These are phyloP conservation scores for Schizopygopsis malacanthus DNA, from an alignment of 2,797 vertebrate genomes.

Conservation along the genomic window DNA sequence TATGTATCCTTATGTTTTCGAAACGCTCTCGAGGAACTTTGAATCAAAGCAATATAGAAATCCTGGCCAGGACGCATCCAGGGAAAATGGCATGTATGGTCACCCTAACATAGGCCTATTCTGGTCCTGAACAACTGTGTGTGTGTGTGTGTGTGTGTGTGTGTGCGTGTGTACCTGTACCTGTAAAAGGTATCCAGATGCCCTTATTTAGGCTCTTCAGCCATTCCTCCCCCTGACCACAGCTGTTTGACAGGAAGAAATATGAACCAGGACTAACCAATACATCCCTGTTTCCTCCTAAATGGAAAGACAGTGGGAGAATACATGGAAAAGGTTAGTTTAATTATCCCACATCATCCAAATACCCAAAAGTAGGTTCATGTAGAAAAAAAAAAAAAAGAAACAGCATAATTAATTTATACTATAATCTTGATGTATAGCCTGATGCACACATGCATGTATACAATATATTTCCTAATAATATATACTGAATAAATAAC, in stretches of 20 bases:
- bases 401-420: background rate
- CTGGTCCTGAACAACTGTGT: background rate
- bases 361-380: background rate
- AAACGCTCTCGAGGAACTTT: too few relatives aligned
- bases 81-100: too few relatives aligned
- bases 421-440: background rate
- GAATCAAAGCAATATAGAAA: too few relatives aligned
- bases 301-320: background rate
- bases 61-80: too few relatives aligned
- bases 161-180: slow-evolving; percentile 56
- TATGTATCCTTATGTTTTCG: too few relatives aligned
- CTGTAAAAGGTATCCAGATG: slow-evolving; percentile 84
- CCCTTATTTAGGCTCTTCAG: slow-evolving; percentile 82
- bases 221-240: slow-evolving; percentile 83
- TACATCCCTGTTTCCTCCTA: slow-evolving; percentile 80
- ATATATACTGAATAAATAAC: background rate
- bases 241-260: slow-evolving; percentile 83
- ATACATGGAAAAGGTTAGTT: background rate
- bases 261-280: slow-evolving; percentile 82
- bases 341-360: background rate
- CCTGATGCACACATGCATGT: background rate
- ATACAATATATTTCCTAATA: background rate
- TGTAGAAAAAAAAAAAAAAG: background rate
- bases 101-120: too few relatives aligned
- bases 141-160: background rate